A percentile compares a stretch with the other conserved stretches of the same genome.
Conservation (phyloP, 2,888 invertebrate genomes). For the Drosophila mayaguana region DNA sequence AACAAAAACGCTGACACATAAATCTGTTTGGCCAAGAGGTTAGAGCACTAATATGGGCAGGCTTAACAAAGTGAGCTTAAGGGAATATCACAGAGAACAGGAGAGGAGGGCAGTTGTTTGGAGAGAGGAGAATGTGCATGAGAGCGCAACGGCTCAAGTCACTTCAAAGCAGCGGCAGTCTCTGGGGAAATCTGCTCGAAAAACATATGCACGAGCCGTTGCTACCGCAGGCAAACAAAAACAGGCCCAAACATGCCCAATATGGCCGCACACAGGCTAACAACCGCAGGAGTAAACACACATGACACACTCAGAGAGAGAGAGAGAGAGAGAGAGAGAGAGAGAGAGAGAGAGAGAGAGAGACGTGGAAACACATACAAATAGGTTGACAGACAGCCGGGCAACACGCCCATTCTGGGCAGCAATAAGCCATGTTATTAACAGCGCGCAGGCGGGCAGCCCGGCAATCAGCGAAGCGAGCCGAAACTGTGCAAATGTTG, state of each 20-base stretch:
- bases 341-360: no score
- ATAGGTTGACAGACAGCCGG: conserved; percentile 52
- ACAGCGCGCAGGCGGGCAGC: conserved; percentile 41
- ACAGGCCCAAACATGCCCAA: conserved; percentile 60
- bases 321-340: no score
- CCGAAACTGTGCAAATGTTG: conserved; percentile 74
- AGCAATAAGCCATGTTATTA: conserved; percentile 79
- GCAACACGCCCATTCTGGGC: conserved; percentile 65
- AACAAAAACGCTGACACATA: conserved; percentile 25
- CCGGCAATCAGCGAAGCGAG: conserved; percentile 51
- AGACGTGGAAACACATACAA: conserved; percentile 13
- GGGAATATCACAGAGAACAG: conserved; percentile 49
- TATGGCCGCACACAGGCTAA: conserved; percentile 55
- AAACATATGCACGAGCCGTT: conserved; percentile 58
- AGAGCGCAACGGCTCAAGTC: conserved; percentile 11
- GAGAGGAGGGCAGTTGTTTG: neutral
- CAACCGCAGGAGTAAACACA: conserved; percentile 69
- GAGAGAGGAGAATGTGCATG: conserved; percentile 8
- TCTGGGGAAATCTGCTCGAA: conserved; percentile 72
- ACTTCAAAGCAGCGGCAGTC: conserved; percentile 66
- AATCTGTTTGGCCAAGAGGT: conserved; percentile 60
- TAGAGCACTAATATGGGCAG: conserved; percentile 31
- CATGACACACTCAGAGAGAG: conserved; percentile 1
- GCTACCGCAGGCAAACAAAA: conserved; percentile 57
- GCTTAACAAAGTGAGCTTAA: conserved; percentile 65